Base-by-base conservation (phyloP, 2,797 vertebrate species). In the Leptodactylus fallax region DNA sequence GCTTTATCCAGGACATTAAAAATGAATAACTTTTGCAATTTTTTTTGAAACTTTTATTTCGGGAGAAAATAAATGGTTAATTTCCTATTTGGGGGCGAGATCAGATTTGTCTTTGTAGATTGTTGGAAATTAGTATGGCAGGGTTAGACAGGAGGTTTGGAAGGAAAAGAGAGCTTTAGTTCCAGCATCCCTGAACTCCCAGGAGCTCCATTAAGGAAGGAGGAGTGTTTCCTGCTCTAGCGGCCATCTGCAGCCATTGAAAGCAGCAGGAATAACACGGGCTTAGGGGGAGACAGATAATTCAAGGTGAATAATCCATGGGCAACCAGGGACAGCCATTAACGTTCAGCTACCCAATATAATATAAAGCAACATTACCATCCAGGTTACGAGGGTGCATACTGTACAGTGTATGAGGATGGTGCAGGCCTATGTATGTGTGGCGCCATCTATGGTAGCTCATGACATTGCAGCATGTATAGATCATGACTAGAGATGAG, bases 101-200 rank as follows among this genome's bases (percentile, higher is more conserved):
- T 55, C 25, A 19, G 67, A 83, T 71, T n/a, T 56, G 81, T 72
- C 81, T 83, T 72, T 83, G 81, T 83, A 83, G 81, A 69, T 69
- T 65, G 51, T 13, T 71, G 76, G 60, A 93, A 91, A 92, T 87
- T 90, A 93, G 93, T 93, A 95, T 93, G 94, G 93, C 67, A 77
- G 94, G 93, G 94, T 94, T 95, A 90, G 93, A 36, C 36, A 95
- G 95, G 93, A 95, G 94, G 94, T 92, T 97, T 97, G 96, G 96
- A 97, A 95, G 95, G 96, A 96, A 97, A 96, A 95, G 94, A 95
- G 95, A 92, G 93, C 92, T 93, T 97, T 92, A 55, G 95, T 96
- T 97, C 96, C 97, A 97, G 96, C 96, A 97, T 96, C 96, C 97
- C 94, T 86, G 93, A 93, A 94, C 92, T 97, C 97, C 96, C 97